These are phyloP conservation scores for Geophilus truncorum DNA, from an alignment of 2,888 invertebrate species.

Conservation along the genomic window DNA sequence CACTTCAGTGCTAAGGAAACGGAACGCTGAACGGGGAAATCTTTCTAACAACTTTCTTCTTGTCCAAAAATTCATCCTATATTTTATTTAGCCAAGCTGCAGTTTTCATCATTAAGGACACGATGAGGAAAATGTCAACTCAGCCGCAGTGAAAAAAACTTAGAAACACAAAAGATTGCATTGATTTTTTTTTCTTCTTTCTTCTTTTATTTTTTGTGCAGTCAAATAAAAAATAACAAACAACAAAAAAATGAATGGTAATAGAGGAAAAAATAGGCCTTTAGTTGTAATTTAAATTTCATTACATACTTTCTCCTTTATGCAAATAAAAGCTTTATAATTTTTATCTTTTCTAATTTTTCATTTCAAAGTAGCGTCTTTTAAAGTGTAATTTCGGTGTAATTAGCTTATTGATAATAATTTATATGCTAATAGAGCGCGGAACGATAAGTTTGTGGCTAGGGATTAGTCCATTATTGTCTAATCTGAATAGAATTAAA, in stretches of 20 bases:
- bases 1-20: neutral
- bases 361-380: neutral
- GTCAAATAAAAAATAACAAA: no score
- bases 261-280: neutral
- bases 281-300: neutral
- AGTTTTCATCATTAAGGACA: neutral
- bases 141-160: neutral
- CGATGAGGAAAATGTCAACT: neutral
- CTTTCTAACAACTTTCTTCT: neutral
- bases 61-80: neutral
- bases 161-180: neutral
- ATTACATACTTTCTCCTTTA: neutral
- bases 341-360: neutral
- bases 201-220: no score
- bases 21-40: no score
- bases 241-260: no score
- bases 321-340: neutral
- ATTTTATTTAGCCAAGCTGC: neutral
- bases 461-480: constrained; percentile 7
- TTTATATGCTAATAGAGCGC: neutral
- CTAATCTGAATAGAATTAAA: constrained; percentile 10
- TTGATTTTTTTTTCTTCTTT: neutral
- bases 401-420: neutral
- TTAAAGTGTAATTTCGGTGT: neutral
- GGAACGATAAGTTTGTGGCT: constrained; percentile 7